A percentile compares a stretch with the other conserved stretches of the same genome.
phyloP scores from a whole-genome alignment of 2,113 vertebrate species.

The Mobula birostris region DNA sequence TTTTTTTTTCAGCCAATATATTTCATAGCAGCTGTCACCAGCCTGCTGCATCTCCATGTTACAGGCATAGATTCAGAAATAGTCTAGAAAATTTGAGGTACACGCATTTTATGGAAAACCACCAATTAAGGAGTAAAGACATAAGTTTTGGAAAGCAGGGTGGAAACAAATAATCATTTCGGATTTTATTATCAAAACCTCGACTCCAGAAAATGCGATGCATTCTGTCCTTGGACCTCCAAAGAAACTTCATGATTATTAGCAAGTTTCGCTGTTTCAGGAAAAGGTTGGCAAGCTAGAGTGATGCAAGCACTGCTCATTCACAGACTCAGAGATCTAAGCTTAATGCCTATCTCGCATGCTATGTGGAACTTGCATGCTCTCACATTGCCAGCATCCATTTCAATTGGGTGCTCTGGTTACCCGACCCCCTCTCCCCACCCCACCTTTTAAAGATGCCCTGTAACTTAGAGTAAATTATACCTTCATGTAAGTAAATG shows the following conservation, averaged over 20 bases:
- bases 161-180: neutral
- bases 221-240: neutral
- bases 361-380: too few relatives aligned
- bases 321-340: too few relatives aligned
- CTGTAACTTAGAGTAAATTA: too few relatives aligned
- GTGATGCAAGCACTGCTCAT: too few relatives aligned
- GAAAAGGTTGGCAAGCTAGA: neutral
- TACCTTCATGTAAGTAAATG: too few relatives aligned
- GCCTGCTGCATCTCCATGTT: neutral
- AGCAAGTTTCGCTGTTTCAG: too few relatives aligned
- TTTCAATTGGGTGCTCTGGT: too few relatives aligned
- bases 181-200: neutral
- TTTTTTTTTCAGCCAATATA: conserved; percentile 17
- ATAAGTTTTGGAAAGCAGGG: neutral
- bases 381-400: too few relatives aligned
- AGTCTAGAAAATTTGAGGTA: neutral
- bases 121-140: neutral
- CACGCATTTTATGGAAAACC: neutral
- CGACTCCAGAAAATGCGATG: neutral
- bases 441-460: too few relatives aligned
- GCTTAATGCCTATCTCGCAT: too few relatives aligned
- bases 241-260: neutral
- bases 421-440: too few relatives aligned
- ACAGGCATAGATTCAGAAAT: neutral
- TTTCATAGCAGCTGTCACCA: neutral